Conservation (phyloP, 2,797 vertebrate species). For the Scyliorhinus canicula region DNA sequence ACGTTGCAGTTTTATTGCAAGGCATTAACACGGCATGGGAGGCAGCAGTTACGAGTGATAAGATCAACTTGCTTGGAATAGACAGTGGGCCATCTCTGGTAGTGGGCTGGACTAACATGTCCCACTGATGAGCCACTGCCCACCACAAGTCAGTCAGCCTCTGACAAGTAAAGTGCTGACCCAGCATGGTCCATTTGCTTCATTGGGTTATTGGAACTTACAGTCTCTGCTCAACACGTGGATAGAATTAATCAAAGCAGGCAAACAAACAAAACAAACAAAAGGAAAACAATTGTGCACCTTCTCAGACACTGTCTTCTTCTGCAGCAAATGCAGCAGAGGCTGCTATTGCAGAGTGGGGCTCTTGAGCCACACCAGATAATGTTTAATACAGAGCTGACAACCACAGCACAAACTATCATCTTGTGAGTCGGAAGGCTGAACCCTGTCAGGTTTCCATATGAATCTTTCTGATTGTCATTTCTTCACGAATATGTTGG, state of each 20-base stretch:
- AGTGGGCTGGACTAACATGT: neutral
- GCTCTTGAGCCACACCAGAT: no score
- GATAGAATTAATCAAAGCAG: neutral
- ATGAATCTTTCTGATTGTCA: neutral
- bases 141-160: neutral
- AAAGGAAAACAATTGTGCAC: neutral
- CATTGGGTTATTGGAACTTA: neutral
- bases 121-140: neutral
- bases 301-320: neutral
- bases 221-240: neutral
- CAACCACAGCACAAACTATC: no score
- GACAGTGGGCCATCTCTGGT: neutral
- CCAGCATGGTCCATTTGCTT: neutral
- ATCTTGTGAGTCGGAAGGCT: no score
- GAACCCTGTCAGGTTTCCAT: neutral
- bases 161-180: neutral
- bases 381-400: no score
- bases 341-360: no score
- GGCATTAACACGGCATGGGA: neutral
- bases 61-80: neutral
- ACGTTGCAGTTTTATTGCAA: neutral
- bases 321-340: neutral
- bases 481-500: neutral
- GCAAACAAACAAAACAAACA: neutral
- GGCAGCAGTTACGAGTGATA: neutral